These are phyloP conservation scores for Pholis gunnellus DNA, from an alignment of 2,113 vertebrate species.

Conservation along the genomic window DNA sequence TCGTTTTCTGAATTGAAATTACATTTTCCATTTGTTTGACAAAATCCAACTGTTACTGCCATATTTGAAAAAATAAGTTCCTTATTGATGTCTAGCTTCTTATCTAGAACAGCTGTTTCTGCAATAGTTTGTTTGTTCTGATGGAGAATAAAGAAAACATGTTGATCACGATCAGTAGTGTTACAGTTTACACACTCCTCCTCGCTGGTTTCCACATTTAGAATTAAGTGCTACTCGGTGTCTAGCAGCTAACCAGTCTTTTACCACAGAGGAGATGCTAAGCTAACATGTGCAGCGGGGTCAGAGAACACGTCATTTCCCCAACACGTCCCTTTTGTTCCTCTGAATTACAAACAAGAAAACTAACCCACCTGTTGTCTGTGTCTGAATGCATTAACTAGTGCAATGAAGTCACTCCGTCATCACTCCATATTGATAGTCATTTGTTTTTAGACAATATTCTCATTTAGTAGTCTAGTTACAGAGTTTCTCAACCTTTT, in stretches of 20 bases:
- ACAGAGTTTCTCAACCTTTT: conserved; percentile 22
- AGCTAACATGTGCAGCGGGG: conserved; percentile 19
- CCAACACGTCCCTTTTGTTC: neutral
- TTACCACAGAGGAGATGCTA: conserved; percentile 26
- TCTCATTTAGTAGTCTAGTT: neutral
- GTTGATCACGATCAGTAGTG: neutral
- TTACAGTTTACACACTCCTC: neutral
- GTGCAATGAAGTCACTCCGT: neutral
- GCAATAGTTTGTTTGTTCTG: neutral
- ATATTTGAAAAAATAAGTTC: neutral
- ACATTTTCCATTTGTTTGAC: neutral
- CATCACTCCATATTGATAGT: neutral
- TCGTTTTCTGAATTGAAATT: neutral
- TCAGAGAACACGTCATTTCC: neutral
- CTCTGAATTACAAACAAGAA: neutral
- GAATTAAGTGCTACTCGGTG: neutral
- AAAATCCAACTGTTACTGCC: neutral
- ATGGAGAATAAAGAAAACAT: neutral
- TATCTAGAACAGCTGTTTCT: neutral
- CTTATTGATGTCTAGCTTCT: neutral
- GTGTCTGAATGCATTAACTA: neutral
- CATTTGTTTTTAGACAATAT: neutral
- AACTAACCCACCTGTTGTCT: no score
- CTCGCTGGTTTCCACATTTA: neutral
- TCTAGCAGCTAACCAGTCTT: conserved; percentile 13